Evolutionary conservation across 2,888 invertebrate genomes (phyloP), one percentile per base, ranked within the genome.

Genomic region (Diachrysia chrysitis): DNA sequence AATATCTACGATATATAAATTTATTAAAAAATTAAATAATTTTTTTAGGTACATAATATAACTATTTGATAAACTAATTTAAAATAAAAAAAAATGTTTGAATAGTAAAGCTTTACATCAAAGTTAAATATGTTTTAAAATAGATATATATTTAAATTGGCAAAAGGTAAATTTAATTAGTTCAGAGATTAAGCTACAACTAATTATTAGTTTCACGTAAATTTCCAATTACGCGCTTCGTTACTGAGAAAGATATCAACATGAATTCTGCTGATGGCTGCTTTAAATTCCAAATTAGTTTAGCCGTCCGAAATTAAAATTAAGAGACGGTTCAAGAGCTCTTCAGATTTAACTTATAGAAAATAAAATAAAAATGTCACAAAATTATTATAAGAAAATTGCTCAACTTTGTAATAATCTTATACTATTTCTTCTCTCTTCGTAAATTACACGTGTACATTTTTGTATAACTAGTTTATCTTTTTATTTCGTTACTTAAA

Each of bases 181-280:
- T 51, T 21, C 48, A 51, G 48, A 42, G 42, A 21, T 19, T 51
- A 12, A 51, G 17, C 48, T 21, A 21, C 48, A 54, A 16, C 17
- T 63, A 71, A 61, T 53, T 25, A 57, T 58, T 65, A 37, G 25
- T 51, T 51, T 29, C 63, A 60, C 63, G 63, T 75, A 66, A 63
- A 74, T 74, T 75, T 66, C 60, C 71, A 75, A 71, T 74, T 74
- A 75, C 70, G 19, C 70, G 70, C 71, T 66, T 71, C 75, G 75
- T 71, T 63, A 67, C 63, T 54, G 64, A 63, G 64, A 54, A 64
- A 63, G 62, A 67, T 76, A 75, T 71, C 63, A 75, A 64, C 59
- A 58, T 75, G 58, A 71, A 56, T 59, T 37, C 56, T 51, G 48
- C 21, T 51, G 19, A 19, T 51, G 48, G 17, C 35, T 59, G 71